A percentile compares a stretch with the other conserved stretches of the same genome.
phyloP scores from a whole-genome alignment of 2,113 vertebrate species.

The Campylorhamphus procurvoides region DNA sequence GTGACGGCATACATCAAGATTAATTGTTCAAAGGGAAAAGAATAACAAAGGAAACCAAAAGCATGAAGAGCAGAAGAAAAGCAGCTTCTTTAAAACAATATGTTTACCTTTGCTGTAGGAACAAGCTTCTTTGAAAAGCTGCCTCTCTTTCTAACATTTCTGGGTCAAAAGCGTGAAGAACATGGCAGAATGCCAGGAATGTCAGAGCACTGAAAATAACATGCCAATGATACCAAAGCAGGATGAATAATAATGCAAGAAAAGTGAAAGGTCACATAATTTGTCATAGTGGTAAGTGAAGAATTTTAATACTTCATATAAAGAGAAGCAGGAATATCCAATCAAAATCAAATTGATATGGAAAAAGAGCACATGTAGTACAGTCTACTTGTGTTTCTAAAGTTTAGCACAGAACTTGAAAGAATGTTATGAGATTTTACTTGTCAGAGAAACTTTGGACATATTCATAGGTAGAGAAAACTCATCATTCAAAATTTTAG shows the following conservation, averaged over 20 bases:
- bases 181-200: constrained; percentile 38
- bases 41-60: neutral
- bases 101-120: neutral
- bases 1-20: neutral
- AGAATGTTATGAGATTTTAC: neutral
- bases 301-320: constrained; percentile 29
- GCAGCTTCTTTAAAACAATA: neutral
- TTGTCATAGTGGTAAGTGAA: neutral
- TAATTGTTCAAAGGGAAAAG: neutral
- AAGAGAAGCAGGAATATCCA: neutral
- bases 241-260: constrained; percentile 46
- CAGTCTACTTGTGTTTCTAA: neutral
- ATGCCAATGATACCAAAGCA: constrained; percentile 44
- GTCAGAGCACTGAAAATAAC: constrained; percentile 2
- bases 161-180: constrained; percentile 1
- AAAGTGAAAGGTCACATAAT: constrained; percentile 52
- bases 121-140: neutral
- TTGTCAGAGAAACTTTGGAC: neutral
- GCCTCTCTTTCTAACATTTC: neutral
- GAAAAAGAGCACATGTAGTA: neutral
- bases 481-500: neutral
- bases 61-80: neutral
- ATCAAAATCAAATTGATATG: constrained; percentile 8
- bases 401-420: neutral
- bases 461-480: neutral